These are phyloP conservation scores for Eristalis intricaria DNA, from an alignment of 2,888 invertebrate genomes.

Conservation along the genomic window DNA sequence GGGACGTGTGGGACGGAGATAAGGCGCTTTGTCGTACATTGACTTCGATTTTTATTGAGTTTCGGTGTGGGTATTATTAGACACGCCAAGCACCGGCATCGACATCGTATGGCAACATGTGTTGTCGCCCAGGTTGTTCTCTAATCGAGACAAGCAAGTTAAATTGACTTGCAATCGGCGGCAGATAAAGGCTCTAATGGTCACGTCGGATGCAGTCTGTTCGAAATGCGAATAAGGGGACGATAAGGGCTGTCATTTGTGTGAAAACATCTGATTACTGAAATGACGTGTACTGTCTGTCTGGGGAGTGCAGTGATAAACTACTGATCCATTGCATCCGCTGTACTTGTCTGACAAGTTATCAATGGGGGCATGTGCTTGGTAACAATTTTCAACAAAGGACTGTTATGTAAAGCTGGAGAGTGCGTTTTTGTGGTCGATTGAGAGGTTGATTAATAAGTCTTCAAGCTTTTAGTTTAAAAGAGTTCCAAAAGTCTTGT, in stretches of 20 bases:
- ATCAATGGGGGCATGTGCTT: not conserved
- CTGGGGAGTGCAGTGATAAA: not conserved
- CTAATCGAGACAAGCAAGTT: slow-evolving; percentile 1
- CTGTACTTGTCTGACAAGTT: not conserved
- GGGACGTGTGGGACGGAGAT: not conserved
- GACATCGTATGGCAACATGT: not conserved
- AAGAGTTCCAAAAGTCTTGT: too few species aligned
- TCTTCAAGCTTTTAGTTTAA: too few species aligned
- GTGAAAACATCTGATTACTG: too few species aligned
- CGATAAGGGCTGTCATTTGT: not conserved
- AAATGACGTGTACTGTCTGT: not conserved
- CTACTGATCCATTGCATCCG: not conserved
- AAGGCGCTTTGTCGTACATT: slow-evolving; percentile 20
- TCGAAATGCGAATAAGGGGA: not conserved
- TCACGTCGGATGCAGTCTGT: not conserved
- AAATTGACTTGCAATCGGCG: slow-evolving; percentile 1
- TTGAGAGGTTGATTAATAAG: not conserved
- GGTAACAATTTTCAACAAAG: not conserved
- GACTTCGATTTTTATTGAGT: slow-evolving; percentile 10
- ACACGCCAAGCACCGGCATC: not conserved
- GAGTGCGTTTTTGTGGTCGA: not conserved
- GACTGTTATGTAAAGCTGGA: not conserved
- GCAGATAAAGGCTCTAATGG: not conserved
- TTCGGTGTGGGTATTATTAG: slow-evolving; percentile 11
- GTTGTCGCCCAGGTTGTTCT: not conserved